Conservation (phyloP, 2,888 invertebrate genomes). For the Erebia epiphron region DNA sequence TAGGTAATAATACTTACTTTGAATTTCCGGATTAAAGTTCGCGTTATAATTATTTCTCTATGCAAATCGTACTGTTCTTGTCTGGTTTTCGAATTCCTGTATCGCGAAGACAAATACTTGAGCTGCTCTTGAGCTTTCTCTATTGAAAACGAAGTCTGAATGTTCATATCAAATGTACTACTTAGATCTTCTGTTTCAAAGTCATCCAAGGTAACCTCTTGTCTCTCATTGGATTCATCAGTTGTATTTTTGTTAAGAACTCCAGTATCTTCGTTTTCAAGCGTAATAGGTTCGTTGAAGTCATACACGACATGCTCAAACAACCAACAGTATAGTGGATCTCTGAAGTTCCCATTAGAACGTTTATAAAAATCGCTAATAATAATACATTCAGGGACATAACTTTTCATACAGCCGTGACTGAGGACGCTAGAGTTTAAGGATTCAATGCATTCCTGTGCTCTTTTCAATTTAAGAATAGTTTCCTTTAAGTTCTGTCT, state of each 20-base stretch:
- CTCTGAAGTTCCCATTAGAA: conserved; percentile 27
- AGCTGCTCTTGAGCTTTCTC: conserved; percentile 17
- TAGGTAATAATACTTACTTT: conserved; percentile 30
- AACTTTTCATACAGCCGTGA: conserved; percentile 39
- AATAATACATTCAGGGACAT: conserved; percentile 43
- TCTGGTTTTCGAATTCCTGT: conserved; percentile 16
- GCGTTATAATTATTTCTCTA: conserved; percentile 39
- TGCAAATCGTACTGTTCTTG: conserved; percentile 44
- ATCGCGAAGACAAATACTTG: conserved; percentile 19
- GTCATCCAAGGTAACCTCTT: conserved; percentile 53
- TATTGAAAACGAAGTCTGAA: conserved; percentile 31
- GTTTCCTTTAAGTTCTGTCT: conserved; percentile 47
- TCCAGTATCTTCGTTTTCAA: conserved; percentile 33
- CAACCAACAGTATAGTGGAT: conserved; percentile 58
- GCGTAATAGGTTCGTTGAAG: conserved; percentile 30
- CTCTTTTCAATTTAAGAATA: conserved; percentile 48
- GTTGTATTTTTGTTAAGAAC: not conserved
- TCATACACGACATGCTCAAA: conserved; percentile 50
- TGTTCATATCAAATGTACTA: not conserved
- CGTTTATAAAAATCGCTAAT: conserved; percentile 46
- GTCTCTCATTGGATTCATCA: conserved; percentile 47
- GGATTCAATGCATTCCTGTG: conserved; percentile 51
- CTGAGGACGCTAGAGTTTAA: conserved; percentile 54
- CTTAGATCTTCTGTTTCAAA: conserved; percentile 39
- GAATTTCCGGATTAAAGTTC: conserved; percentile 47